These are phyloP conservation scores for Verasper variegatus DNA, from an alignment of 2,113 vertebrate genomes.

Conservation along the genomic window DNA sequence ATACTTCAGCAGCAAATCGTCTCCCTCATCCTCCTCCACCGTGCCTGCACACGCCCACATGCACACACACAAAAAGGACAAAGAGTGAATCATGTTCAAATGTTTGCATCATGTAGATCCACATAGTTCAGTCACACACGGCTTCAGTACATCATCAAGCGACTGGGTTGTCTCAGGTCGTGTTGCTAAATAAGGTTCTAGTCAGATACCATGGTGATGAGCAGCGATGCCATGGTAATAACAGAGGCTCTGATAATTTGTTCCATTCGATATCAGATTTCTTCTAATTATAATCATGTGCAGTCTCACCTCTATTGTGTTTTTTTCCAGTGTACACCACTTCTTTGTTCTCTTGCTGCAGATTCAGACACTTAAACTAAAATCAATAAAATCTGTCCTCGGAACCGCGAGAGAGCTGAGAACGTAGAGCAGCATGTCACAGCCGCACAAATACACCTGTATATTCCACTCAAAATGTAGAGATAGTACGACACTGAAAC, in stretches of 20 bases:
- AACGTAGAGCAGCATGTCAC: conserved; percentile 22
- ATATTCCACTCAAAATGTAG: conserved; percentile 21
- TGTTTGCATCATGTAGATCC: not conserved
- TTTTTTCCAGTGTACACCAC: not conserved
- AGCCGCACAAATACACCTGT: conserved; percentile 14
- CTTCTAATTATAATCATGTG: conserved; percentile 35
- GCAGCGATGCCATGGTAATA: conserved; percentile 28
- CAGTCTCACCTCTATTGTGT: conserved; percentile 13
- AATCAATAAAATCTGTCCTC: conserved; percentile 48
- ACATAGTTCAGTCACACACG: not conserved
- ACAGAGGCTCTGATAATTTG: conserved; percentile 26
- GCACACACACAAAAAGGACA: conserved; percentile 34
- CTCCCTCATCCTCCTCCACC: conserved; percentile 91
- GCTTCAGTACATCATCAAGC: conserved; percentile 13
- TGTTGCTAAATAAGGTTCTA: conserved; percentile 41
- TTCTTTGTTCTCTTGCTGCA: conserved; percentile 35
- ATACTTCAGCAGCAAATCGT: conserved; percentile 90
- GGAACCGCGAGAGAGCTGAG: conserved; percentile 4
- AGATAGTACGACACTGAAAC: not conserved
- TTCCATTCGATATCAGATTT: conserved; percentile 25
- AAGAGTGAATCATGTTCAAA: conserved; percentile 3
- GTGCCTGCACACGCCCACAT: conserved; percentile 82
- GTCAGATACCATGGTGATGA: conserved; percentile 57
- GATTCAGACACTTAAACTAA: conserved; percentile 51
- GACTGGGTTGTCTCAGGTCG: conserved; percentile 11